A percentile compares a stretch with the other conserved stretches of the same genome.
phyloP scores from a whole-genome alignment of 2,888 invertebrate genomes.

The Folsomia candida region DNA sequence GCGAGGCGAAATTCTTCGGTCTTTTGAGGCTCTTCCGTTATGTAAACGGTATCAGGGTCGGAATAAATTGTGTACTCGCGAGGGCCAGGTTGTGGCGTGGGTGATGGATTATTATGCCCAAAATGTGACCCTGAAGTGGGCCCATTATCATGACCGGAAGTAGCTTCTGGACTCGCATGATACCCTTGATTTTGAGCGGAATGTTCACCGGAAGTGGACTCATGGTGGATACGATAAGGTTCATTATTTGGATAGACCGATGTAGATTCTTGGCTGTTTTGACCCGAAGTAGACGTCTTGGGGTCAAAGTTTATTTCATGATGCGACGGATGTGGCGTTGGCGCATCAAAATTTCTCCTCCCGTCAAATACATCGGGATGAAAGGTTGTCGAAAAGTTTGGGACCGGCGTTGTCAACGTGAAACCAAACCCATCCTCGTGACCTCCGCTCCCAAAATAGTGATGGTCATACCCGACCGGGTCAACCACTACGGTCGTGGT shows the following conservation, averaged over 20 bases:
- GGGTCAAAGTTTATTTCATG: no score
- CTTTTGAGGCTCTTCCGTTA: slow-evolving; percentile 19
- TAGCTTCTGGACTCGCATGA: not conserved
- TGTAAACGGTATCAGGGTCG: slow-evolving; percentile 29
- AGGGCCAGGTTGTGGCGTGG: not conserved
- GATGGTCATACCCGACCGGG: not conserved
- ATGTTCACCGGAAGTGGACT: no score
- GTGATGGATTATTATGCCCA: not conserved
- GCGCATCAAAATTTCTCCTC: not conserved
- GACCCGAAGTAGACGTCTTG: not conserved
- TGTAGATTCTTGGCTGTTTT: not conserved
- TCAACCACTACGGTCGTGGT: not conserved
- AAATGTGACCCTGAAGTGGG: not conserved
- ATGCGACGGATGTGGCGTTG: no score
- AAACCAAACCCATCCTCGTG: not conserved
- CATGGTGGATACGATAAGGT: no score
- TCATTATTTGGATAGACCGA: not conserved
- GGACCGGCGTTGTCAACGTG: not conserved
- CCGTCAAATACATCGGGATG: not conserved
- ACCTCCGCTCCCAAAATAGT: not conserved
- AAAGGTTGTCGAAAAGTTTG: no score
- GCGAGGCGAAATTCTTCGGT: no score
- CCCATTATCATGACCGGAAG: not conserved
- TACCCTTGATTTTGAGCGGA: no score
- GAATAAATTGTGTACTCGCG: slow-evolving; percentile 30